A percentile compares a stretch with the other conserved stretches of the same genome.
Conservation (phyloP, 2,113 vertebrate species). For the Sisor rabdophorus region DNA sequence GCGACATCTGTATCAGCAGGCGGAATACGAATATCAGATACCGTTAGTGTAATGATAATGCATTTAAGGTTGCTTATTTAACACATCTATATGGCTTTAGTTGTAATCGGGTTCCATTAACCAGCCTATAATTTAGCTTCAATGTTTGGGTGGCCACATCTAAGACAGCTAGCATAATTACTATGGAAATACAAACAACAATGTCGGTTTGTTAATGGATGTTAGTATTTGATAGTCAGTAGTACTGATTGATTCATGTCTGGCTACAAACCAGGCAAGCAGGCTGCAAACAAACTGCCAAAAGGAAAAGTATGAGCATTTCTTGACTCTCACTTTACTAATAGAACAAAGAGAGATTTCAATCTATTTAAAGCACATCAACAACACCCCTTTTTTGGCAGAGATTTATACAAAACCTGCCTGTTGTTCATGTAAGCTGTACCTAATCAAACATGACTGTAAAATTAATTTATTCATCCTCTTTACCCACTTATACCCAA, state of each 20-base stretch:
- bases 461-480: conserved; percentile 4
- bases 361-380: conserved; percentile 34
- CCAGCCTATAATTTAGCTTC: neutral
- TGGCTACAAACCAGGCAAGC: conserved; percentile 18
- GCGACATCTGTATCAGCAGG: conserved; percentile 26
- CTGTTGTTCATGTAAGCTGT: conserved; percentile 11
- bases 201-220: neutral
- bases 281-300: conserved; percentile 28
- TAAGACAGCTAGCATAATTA: neutral
- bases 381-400: neutral
- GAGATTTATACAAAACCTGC: neutral
- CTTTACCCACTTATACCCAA: too few species aligned
- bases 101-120: conserved; percentile 31
- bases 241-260: conserved; percentile 28
- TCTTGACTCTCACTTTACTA: conserved; percentile 21
- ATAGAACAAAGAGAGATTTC: conserved; percentile 21
- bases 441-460: conserved; percentile 5
- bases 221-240: too few species aligned
- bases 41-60: conserved; percentile 22
- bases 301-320: conserved; percentile 35
- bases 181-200: conserved; percentile 16
- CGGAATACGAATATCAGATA: conserved; percentile 35
- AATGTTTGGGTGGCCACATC: too few species aligned
- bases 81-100: conserved; percentile 12
- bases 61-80: conserved; percentile 17